Percentiles rank a stretch among this genome's conserved stretches.
Evolutionary conservation across 2,113 vertebrate genomes (phyloP).

Genomic region (Vireo altiloquus): DNA sequence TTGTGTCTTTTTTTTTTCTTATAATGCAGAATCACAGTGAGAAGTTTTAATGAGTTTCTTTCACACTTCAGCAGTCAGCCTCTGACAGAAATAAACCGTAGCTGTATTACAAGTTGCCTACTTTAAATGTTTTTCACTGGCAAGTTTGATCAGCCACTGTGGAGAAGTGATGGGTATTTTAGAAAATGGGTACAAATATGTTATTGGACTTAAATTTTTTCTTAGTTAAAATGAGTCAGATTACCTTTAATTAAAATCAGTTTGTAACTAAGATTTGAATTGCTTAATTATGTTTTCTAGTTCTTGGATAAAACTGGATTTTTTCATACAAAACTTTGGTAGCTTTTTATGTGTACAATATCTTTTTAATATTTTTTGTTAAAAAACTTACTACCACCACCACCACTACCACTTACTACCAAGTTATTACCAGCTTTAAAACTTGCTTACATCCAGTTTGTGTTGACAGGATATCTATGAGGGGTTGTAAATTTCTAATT

Average conservation of each 20-base stretch:
- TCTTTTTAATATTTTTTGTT: not conserved
- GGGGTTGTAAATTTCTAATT: not conserved
- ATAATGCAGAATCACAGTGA: conserved; percentile 72
- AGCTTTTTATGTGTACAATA: not conserved
- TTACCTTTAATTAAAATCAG: conserved; percentile 21
- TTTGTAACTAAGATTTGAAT: not conserved
- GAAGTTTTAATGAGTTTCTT: conserved; percentile 82
- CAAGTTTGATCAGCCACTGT: conserved; percentile 68
- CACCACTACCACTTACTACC: too few species aligned
- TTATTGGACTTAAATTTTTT: conserved; percentile 11
- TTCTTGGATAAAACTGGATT: not conserved
- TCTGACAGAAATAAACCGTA: conserved; percentile 74
- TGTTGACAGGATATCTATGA: not conserved
- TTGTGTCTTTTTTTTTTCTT: conserved; percentile 35
- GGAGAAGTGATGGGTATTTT: conserved; percentile 60
- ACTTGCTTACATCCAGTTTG: not conserved
- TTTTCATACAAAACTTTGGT: not conserved
- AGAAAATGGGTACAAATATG: conserved; percentile 52
- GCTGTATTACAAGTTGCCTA: conserved; percentile 70
- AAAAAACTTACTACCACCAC: not conserved
- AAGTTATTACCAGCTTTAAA: too few species aligned
- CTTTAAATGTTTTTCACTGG: conserved; percentile 71
- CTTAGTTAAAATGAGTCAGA: not conserved
- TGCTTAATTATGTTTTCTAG: not conserved
- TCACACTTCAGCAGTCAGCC: conserved; percentile 74